Base-by-base conservation (phyloP, 2,797 vertebrate genomes). In the Spea hammondii region DNA sequence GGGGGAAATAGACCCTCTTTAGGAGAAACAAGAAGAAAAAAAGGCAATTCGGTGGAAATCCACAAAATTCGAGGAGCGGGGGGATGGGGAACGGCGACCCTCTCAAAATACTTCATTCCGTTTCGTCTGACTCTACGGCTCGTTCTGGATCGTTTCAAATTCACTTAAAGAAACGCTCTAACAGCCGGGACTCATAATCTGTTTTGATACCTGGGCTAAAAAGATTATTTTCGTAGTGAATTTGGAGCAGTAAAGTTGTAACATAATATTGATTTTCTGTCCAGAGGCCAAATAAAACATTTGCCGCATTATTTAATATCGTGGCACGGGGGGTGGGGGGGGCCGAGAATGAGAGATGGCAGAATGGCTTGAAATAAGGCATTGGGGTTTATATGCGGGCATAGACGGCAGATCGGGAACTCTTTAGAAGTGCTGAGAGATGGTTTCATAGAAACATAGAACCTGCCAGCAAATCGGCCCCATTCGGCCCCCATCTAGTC, bases 261-360 rank as follows among this genome's bases (percentile, higher is more conserved):
- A 91, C 87, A 91, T 90, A 89, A 90, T 90, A 87, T 87, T 89
- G 89, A 89, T 86, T 89, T 86, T 87, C 86, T 87, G 86, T 90
- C 89, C 87, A 85, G 45, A 14, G 4, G 57, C 68, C 76, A 65
- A 49, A 5, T 53, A 8, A 71, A 65, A 71, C 68, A 71, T 65
- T 59, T 53, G 45, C 76, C 57, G 17, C 70, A 57, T 70, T 77
- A 70, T 77, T 70, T 59, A 48, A 60, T 60, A 59, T 10, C n/a
- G 65, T 77, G 74, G 74, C 73, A 75, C 64, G 8, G 13, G 44
- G 55, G 17, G 55, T 3, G 64, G 8, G 5, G 55, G 4, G 1
- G 32, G 32, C 32, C 1, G 1, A 59, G 55, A 12, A 13, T 14
- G 14, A 44, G n/a, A 64, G 3, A 64, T 64, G 17, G 32, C 60